phyloP scores from a whole-genome alignment of 2,888 invertebrate genomes.

The Petrophora chlorosata region DNA sequence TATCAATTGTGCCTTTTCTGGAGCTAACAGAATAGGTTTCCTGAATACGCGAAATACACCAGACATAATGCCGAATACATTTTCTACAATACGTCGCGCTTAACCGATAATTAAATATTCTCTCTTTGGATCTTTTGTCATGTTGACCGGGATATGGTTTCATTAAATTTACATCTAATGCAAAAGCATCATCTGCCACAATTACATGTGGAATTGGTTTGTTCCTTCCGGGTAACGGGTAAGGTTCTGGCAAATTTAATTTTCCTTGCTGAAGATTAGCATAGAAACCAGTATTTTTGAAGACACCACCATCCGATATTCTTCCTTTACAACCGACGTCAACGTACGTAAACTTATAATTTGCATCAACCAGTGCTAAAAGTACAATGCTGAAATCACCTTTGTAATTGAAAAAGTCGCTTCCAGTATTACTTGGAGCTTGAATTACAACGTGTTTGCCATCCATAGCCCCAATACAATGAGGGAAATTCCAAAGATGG shows the following conservation, averaged over 20 bases:
- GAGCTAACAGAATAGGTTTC: constrained; percentile 26
- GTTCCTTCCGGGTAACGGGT: constrained; percentile 23
- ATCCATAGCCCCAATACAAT: neutral
- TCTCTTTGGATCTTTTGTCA: constrained; percentile 26
- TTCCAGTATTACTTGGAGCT: neutral
- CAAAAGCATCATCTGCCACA: constrained; percentile 33
- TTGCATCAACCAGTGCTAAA: neutral
- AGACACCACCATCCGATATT: constrained; percentile 27
- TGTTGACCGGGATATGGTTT: constrained; percentile 32
- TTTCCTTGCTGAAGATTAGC: constrained; percentile 27
- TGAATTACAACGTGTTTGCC: neutral
- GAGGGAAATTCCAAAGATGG: neutral
- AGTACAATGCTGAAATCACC: neutral
- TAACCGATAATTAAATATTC: constrained; percentile 30
- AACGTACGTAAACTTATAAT: neutral
- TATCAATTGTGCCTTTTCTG: constrained; percentile 29
- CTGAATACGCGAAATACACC: constrained; percentile 11
- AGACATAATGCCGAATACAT: constrained; percentile 24
- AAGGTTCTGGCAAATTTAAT: constrained; percentile 26
- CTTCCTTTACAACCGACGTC: constrained; percentile 8
- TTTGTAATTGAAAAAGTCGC: neutral
- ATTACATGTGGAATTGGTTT: constrained; percentile 29
- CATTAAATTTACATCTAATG: constrained; percentile 32
- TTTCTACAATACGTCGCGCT: constrained; percentile 27
- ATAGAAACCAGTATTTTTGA: constrained; percentile 30